Evolutionary conservation across 2,888 invertebrate species (phyloP).

Genomic region (Limnephilus marmoratus): DNA sequence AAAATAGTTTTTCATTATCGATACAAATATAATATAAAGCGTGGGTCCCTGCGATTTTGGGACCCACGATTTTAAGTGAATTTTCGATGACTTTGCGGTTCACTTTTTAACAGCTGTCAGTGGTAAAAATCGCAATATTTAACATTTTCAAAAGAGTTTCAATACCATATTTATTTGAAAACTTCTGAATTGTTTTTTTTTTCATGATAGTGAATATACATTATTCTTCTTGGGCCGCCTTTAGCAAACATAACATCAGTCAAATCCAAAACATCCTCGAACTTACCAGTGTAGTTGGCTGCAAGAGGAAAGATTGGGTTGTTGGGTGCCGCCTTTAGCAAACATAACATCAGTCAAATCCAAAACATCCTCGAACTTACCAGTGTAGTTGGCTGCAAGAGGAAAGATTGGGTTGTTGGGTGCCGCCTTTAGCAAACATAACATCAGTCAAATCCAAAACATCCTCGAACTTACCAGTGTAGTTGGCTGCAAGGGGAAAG

Average conservation of each 20-base stretch:
- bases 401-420: conserved; percentile 77
- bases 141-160: too few species aligned
- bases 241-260: background rate
- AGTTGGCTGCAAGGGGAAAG: conserved; percentile 78
- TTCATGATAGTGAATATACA: too few species aligned
- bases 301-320: conserved; percentile 78
- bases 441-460: background rate
- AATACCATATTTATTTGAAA: too few species aligned
- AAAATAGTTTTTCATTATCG: too few species aligned
- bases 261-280: background rate
- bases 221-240: too few species aligned
- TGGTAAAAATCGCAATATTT: too few species aligned
- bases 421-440: conserved; percentile 67
- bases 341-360: background rate
- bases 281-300: conserved; percentile 80
- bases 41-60: too few species aligned
- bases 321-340: conserved; percentile 70
- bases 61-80: too few species aligned
- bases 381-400: conserved; percentile 80
- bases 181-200: too few species aligned
- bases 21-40: too few species aligned
- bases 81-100: too few species aligned
- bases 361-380: conserved; percentile 70
- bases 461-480: conserved; percentile 76
- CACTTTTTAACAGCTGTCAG: too few species aligned